Evolutionary conservation across 2,888 invertebrate genomes (phyloP).

Genomic region (Tupiocoris notatus): DNA sequence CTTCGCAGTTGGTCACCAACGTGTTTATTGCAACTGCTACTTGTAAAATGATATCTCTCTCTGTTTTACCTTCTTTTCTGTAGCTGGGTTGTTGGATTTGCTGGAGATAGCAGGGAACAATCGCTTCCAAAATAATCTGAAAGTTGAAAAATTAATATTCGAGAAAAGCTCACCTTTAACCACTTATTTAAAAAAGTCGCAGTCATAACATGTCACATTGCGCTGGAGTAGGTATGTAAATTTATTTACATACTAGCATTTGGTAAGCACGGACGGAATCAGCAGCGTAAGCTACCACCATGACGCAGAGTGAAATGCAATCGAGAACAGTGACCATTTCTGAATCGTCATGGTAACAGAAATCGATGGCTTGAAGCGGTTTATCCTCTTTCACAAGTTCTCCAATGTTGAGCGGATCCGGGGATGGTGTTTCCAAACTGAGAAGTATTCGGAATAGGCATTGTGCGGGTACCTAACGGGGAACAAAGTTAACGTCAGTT

Average conservation of each 20-base stretch:
- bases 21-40: constrained; percentile 93
- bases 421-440: constrained; percentile 90
- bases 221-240: too few species aligned
- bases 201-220: too few species aligned
- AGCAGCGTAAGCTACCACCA: constrained; percentile 97
- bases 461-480: constrained; percentile 74
- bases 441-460: constrained; percentile 87
- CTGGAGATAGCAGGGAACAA: constrained; percentile 91
- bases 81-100: constrained; percentile 88
- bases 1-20: constrained; percentile 93
- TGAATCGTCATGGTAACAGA: constrained; percentile 97
- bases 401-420: constrained; percentile 89
- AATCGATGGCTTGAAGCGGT: constrained; percentile 91
- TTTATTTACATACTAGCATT: constrained; percentile 68
- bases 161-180: neutral
- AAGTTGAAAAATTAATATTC: too few species aligned
- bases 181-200: neutral
- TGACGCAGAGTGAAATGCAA: constrained; percentile 97
- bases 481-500: neutral
- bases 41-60: constrained; percentile 88
- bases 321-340: constrained; percentile 96
- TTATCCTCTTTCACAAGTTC: constrained; percentile 88
- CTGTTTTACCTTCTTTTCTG: constrained; percentile 87
- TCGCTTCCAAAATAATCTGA: constrained; percentile 96
- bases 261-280: constrained; percentile 90